A percentile compares a stretch with the other conserved stretches of the same genome.
Conservation (phyloP, 2,113 vertebrate genomes). For the Picathartes gymnocephalus region DNA sequence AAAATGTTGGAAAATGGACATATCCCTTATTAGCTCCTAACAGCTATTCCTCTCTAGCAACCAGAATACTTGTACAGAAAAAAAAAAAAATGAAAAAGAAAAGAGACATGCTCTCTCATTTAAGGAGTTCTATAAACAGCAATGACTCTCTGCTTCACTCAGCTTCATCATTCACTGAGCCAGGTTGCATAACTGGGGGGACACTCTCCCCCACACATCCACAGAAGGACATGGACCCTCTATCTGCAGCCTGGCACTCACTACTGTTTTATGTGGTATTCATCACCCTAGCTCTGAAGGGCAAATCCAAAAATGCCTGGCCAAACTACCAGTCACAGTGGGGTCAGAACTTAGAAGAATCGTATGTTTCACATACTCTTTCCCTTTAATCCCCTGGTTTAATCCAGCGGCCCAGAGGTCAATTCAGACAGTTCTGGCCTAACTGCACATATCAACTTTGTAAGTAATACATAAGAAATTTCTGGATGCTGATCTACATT, state of each 20-base stretch:
- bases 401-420: constrained; percentile 45
- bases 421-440: constrained; percentile 7
- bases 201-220: neutral
- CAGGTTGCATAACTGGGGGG: constrained; percentile 9
- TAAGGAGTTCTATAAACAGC: neutral
- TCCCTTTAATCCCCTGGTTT: constrained; percentile 5
- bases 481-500: constrained; percentile 30
- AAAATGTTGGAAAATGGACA: neutral
- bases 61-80: neutral
- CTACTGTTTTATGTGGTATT: neutral
- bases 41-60: neutral
- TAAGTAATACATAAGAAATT: constrained; percentile 34
- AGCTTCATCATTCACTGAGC: neutral
- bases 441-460: neutral
- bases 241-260: neutral
- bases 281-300: constrained; percentile 26
- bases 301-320: constrained; percentile 23
- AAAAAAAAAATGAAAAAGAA: neutral
- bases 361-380: neutral
- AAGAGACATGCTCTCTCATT: neutral
- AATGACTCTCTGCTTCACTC: neutral
- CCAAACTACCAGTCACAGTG: constrained; percentile 10
- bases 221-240: neutral
- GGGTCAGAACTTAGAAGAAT: neutral
- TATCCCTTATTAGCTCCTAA: neutral